Base-by-base conservation (phyloP, 1,140 invertebrate species). In the Aricia agestis region DNA sequence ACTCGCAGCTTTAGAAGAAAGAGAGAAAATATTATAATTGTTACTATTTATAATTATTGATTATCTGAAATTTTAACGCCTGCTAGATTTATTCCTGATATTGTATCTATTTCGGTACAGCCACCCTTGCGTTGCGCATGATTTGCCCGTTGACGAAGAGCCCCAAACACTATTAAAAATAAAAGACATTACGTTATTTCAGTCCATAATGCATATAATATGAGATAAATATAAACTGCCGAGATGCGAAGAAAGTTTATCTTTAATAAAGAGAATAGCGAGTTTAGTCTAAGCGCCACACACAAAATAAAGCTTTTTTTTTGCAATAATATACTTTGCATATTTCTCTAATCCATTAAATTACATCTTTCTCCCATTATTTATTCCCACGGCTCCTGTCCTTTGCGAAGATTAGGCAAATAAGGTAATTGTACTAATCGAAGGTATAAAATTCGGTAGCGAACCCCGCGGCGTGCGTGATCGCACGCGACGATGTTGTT, bases 371-470 rank as follows among this genome's bases (percentile, higher is more conserved):
- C 45, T 52, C 45, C 45, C 45, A 52, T 52, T 52, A 52, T 52
- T 52, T 52, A 52, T 52, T 52, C 45, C 45, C 45, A 52, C 45
- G 45, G 45, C 45, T 52, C 45, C 45, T 52, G 45, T 52, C 45
- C 45, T 52, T 36, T 52, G 45, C 45, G 45, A 52, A 52, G 45
- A 52, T 52, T 52, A 52, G 45, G 7, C 45, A 52, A 52, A 52
- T 52, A 52, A 52, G 6, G 11, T 52, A 52, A 52, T 52, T 52
- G 45, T 52, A 52, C 45, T 52, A 52, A 52, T 52, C 45, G 45
- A 11, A 13, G 45, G 45, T 13, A 52, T 52, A 52, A 52, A 52
- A 52, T 52, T 52, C 45, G 45, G 45, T 52, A 52, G 45, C 45
- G 45, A 52, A 15, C 45, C 45, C 45, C 45, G 45, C 45, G 45